Percentiles rank a stretch among this genome's conserved stretches.
These are phyloP conservation scores for Drosophila engyochracea DNA, from an alignment of 2,888 invertebrate genomes.

Conservation along the genomic window DNA sequence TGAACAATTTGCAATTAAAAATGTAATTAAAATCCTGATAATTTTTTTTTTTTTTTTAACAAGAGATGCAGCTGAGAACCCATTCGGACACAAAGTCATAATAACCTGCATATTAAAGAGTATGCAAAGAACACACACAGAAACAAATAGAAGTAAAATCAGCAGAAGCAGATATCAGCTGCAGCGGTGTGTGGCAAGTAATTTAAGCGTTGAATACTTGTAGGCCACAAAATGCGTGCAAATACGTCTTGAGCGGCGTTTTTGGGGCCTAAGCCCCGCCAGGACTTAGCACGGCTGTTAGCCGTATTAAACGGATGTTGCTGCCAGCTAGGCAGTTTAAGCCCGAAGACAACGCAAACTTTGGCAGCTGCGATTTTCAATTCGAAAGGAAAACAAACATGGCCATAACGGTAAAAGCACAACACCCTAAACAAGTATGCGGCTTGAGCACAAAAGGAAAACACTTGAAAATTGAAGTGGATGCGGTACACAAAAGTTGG, in stretches of 20 bases:
- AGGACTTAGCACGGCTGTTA: slow-evolving; percentile 70
- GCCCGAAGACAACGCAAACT: slow-evolving; percentile 13
- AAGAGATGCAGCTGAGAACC: too few species aligned
- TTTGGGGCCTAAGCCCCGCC: slow-evolving; percentile 31
- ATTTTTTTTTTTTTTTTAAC: too few species aligned
- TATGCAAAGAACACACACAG: neutral
- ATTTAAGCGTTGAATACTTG: slow-evolving; percentile 62
- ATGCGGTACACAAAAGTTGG: slow-evolving; percentile 47
- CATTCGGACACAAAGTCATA: neutral
- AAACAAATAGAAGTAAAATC: slow-evolving; percentile 30
- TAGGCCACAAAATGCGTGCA: slow-evolving; percentile 68
- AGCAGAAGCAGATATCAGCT: slow-evolving; percentile 42
- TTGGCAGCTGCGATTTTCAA: slow-evolving; percentile 67
- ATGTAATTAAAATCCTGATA: neutral
- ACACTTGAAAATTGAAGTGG: slow-evolving; percentile 60
- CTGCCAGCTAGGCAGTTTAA: slow-evolving; percentile 57
- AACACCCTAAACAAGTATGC: slow-evolving; percentile 24
- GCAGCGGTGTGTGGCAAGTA: slow-evolving; percentile 37
- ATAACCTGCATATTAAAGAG: slow-evolving; percentile 2
- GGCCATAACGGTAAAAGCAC: slow-evolving; percentile 35
- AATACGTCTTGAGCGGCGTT: slow-evolving; percentile 53
- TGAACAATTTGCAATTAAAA: neutral
- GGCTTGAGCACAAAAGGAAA: slow-evolving; percentile 53
- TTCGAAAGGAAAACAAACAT: slow-evolving; percentile 42
- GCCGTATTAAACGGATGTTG: slow-evolving; percentile 50